Evolutionary conservation across 37 sponge, comb jelly and placozoan species (phyloP), one percentile per base, ranked within the genome.

Genomic region (Axinella damicornis): DNA sequence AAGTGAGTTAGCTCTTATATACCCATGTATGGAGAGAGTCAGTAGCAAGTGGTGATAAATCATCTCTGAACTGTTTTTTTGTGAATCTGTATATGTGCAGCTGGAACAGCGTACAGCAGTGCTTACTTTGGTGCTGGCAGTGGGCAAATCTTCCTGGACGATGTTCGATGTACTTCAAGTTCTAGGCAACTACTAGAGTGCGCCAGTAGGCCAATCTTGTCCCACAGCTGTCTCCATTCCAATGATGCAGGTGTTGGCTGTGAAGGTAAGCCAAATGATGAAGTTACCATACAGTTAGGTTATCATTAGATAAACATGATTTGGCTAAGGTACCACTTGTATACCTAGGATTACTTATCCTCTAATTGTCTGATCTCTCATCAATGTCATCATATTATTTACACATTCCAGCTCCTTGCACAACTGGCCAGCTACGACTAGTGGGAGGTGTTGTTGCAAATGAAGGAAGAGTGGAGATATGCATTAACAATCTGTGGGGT

Each of bases 341-440:
- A n/a, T n/a, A n/a, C n/a, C n/a, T n/a, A n/a, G n/a, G n/a, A n/a
- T n/a, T n/a, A n/a, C n/a, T n/a, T n/a, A n/a, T n/a, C n/a, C n/a
- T n/a, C n/a, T n/a, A n/a, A n/a, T n/a, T n/a, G n/a, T 4, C 46
- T 46, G 4, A 46, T 46, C 46, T 12, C 46, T 12, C 46, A 46
- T 46, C 6, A 46, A 46, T 46, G 9, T 4, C 9, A 12, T 46
- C 46, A 46, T 46, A 46, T 46, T 46, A 12, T 46, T 46, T 12
- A 4, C 46, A 46, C 46, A 46, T 46, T 9, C 46, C 46, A 46
- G 72, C 72, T 71, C 72, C 72, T 25, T 71, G 72, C 41, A 25
- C 72, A 40, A 71, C 15, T 71, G 72, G 72, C 19, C 25, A 61
- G 5, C 4, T 61, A 27, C 62, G 62, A 61, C 62, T 61, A 14